phyloP scores from a whole-genome alignment of 2,888 invertebrate genomes.

The Digitonthophagus gazella region DNA sequence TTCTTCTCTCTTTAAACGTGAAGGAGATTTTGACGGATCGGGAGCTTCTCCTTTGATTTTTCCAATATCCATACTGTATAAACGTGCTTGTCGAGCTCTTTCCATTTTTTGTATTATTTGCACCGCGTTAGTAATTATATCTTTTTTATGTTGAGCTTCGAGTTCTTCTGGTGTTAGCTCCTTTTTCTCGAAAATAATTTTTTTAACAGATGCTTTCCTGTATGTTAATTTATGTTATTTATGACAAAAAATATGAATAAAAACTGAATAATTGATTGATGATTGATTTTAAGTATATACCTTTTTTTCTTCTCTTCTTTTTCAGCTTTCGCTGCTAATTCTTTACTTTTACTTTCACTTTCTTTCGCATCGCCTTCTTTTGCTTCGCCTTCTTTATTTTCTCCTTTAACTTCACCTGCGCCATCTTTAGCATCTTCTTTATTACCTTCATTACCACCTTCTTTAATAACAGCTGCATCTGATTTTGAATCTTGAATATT shows the following conservation, averaged over 20 bases:
- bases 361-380: conserved; percentile 13
- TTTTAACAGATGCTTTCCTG: conserved; percentile 21
- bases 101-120: conserved; percentile 53
- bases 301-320: conserved; percentile 25
- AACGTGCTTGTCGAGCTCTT: conserved; percentile 48
- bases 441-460: conserved; percentile 22
- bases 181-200: conserved; percentile 31
- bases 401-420: conserved; percentile 26
- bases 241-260: not conserved
- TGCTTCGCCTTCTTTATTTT: conserved; percentile 20
- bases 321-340: no score
- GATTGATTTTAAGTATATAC: conserved; percentile 9
- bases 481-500: not conserved
- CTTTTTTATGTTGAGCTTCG: conserved; percentile 35
- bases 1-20: conserved; percentile 2
- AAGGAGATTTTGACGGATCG: conserved; percentile 7
- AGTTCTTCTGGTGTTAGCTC: conserved; percentile 37
- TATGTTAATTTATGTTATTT: not conserved
- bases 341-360: not conserved
- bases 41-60: not conserved
- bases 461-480: conserved; percentile 13
- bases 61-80: conserved; percentile 40
- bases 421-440: conserved; percentile 19
- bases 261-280: not conserved
- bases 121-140: conserved; percentile 39